Base-by-base conservation (phyloP, 1,140 invertebrate genomes). In the Limonius californicus region DNA sequence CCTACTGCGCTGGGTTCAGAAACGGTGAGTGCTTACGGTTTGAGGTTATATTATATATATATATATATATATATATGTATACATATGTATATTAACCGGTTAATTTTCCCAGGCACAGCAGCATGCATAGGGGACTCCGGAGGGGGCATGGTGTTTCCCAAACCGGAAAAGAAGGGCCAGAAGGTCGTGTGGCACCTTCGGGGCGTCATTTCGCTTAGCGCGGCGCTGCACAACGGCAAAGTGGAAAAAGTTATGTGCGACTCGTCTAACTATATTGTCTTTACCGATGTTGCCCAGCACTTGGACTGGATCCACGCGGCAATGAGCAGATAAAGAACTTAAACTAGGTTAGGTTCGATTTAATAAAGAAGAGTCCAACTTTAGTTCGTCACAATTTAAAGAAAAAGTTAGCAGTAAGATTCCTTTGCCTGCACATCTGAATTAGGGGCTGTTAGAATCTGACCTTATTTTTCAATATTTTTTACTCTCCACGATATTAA, bases 61-160 rank as follows among this genome's bases (percentile, higher is more conserved):
- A n/a, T n/a, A n/a, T n/a, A n/a, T n/a, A n/a, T n/a, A n/a, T n/a
- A n/a, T n/a, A n/a, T n/a, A 73, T 77, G 27, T 67, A 74, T 53
- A 77, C 76, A 0, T 82, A 79, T 63, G 71, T 81, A 19, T 76
- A 76, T 64, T 80, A 78, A 76, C 63, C 76, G 77, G 6, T 70
- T 76, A 39, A 81, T 82, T 63, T 81, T 79, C 63, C 73, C 74
- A 4, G 74, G 79, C 65, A 81, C 80, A 4, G 83, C 82, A 57
- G 83, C 82, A 1, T 83, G 83, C 30, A 85, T 85, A 66, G 85
- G 85, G 1, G 85, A 86, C 67, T 85, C 83, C 58, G 85, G 85
- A 0, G 84, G 85, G 1, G 84, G 84, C 8, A 75, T 87, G 65
- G 76, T 83, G 0, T 72, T 86, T 19, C 75, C 79, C 0, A 78